Percentiles rank a stretch among this genome's conserved stretches.
Conservation (phyloP, 2,888 invertebrate species). For the Eupithecia pulchellata region DNA sequence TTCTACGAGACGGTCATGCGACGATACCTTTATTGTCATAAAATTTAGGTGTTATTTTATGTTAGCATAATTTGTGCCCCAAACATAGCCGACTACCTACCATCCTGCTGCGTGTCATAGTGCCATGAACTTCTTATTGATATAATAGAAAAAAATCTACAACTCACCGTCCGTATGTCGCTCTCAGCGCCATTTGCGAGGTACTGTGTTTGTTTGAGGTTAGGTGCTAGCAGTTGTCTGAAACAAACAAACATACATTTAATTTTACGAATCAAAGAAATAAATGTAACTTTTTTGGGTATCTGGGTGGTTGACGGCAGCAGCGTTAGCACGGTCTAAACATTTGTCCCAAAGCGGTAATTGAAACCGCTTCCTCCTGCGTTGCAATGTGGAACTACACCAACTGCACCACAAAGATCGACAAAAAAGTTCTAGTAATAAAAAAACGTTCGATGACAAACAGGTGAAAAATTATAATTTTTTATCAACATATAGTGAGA, state of each 20-base stretch:
- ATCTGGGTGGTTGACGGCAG: not conserved
- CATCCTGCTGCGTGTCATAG: not conserved
- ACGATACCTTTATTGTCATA: no score
- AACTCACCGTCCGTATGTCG: slow-evolving; percentile 91
- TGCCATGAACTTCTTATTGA: not conserved
- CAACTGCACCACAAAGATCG: not conserved
- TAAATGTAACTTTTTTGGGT: not conserved
- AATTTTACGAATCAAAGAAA: not conserved
- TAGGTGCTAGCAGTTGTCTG: slow-evolving; percentile 97
- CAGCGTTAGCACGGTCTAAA: not conserved
- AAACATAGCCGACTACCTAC: not conserved
- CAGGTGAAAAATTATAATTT: no score
- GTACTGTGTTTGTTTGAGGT: slow-evolving; percentile 95
- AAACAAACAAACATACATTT: slow-evolving; percentile 32
- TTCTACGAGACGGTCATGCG: no score
- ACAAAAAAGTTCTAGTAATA: not conserved
- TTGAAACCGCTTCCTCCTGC: no score
- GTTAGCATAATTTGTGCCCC: no score
- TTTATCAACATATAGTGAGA: not conserved
- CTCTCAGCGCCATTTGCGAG: slow-evolving; percentile 94
- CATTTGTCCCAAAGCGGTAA: no score
- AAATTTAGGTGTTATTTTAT: no score
- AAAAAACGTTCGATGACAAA: not conserved
- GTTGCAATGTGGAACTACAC: not conserved
- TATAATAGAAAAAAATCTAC: not conserved